These are phyloP conservation scores for Formica aserva DNA, from an alignment of 2,888 invertebrate genomes.

Conservation along the genomic window DNA sequence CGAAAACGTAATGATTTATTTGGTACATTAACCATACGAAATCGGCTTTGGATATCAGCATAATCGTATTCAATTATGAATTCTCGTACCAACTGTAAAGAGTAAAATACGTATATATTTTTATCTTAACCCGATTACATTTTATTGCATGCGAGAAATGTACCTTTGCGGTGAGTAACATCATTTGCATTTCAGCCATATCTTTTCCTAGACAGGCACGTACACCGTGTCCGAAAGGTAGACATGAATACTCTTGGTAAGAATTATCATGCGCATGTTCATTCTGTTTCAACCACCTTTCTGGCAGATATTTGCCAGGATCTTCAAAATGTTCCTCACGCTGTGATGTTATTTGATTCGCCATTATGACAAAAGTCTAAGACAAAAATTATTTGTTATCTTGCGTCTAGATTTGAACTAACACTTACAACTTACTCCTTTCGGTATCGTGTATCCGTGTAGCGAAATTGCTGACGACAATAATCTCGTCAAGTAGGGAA, in stretches of 20 bases:
- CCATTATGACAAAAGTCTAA: constrained; percentile 89
- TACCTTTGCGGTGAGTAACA: constrained; percentile 88
- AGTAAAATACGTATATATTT: not conserved
- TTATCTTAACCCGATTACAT: not conserved
- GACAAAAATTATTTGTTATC: constrained; percentile 10
- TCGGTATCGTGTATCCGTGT: constrained; percentile 88
- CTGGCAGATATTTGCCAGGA: constrained; percentile 88
- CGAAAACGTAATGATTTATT: constrained; percentile 89
- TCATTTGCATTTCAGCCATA: constrained; percentile 88
- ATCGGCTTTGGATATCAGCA: constrained; percentile 88
- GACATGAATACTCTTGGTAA: constrained; percentile 87
- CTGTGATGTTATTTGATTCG: constrained; percentile 88
- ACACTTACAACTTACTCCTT: constrained; percentile 76
- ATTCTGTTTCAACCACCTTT: constrained; percentile 88
- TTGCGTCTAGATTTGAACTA: not conserved
- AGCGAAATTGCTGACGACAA: constrained; percentile 88
- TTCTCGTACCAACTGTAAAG: constrained; percentile 87
- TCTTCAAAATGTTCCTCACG: constrained; percentile 90
- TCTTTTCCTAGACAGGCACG: constrained; percentile 89
- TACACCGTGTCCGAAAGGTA: constrained; percentile 89
- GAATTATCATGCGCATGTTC: constrained; percentile 77
- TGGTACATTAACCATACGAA: constrained; percentile 88
- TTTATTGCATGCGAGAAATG: constrained; percentile 43
- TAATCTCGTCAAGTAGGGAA: constrained; percentile 89
- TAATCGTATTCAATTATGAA: constrained; percentile 90